Percentiles rank a stretch among this genome's conserved stretches.
Evolutionary conservation across 2,113 vertebrate genomes (phyloP).

Genomic region (Menura novaehollandiae): DNA sequence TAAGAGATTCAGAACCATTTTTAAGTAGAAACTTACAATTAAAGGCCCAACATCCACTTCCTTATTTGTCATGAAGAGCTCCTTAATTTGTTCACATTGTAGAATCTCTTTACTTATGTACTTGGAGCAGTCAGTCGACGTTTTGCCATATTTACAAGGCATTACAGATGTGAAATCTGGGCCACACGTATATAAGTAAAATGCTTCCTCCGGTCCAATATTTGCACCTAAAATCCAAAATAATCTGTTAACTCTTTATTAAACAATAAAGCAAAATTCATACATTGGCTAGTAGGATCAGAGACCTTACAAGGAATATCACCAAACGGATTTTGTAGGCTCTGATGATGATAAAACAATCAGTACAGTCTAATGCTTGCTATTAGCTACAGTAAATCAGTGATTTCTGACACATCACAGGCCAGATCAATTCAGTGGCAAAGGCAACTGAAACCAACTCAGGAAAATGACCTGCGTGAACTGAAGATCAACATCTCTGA

Average conservation of each 20-base stretch:
- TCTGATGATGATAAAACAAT: background rate
- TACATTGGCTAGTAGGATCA: background rate
- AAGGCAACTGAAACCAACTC: background rate
- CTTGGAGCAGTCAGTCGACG: constrained; percentile 78
- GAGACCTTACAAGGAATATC: background rate
- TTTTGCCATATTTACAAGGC: constrained; percentile 93
- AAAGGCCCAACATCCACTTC: constrained; percentile 84
- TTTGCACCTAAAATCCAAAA: constrained; percentile 78
- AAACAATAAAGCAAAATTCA: background rate
- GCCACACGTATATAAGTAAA: constrained; percentile 88
- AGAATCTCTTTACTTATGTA: constrained; percentile 89
- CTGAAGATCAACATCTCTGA: background rate
- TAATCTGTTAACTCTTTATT: background rate
- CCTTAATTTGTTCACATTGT: constrained; percentile 83
- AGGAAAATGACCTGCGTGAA: background rate
- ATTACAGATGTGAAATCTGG: constrained; percentile 92
- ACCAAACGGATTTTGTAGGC: background rate
- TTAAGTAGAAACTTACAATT: constrained; percentile 79
- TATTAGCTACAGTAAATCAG: background rate
- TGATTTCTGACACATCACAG: background rate
- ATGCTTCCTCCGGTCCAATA: constrained; percentile 88
- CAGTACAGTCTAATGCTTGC: background rate
- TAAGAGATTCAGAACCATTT: background rate
- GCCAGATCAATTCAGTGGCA: background rate
- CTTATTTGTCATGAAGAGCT: constrained; percentile 86